Base-by-base conservation (phyloP, 2,113 vertebrate species). In the Typhlomys cinereus region DNA sequence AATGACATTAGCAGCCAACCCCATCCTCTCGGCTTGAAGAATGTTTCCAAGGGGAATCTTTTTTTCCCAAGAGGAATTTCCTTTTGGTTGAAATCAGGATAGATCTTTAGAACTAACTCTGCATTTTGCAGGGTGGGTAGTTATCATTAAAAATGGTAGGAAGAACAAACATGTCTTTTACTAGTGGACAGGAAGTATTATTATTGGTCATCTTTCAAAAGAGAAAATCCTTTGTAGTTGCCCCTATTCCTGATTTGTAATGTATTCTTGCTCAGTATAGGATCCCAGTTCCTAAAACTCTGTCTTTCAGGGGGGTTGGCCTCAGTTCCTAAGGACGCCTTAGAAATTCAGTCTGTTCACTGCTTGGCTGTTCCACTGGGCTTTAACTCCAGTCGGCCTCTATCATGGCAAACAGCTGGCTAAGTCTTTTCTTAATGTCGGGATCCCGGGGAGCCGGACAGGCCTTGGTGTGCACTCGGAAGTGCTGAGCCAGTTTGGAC, bases 301-400 rank as follows among this genome's bases (percentile, higher is more conserved):
- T 23, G 15, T n/a, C 54, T 86, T 14, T 12, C 7, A 2, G 36
- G 0, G 52, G 15, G 36, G 36, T 29, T 13, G 14, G 81, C 62
- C 21, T 0, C 3, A 4, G 10, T 3, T 4, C 23, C 64, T 4
- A 57, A 10, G 48, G 54, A 18, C 21, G 10, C 34, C 57, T 29
- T 13, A 62, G 12, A 6, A 50, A 12, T 4, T 1, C 9, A 13
- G 2, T 21, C 31, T 14, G n/a, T 70, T 7, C 14, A 2, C 0
- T 0, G 44, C 81, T 31, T 15, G 23, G 52, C 1, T 0, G 7
- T 2, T 10, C 13, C 2, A 0, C n/a, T 1, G 0, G n/a, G 18
- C n/a, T 75, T 96, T 93, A 96, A 27, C 95, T 97, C 96, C 96
- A 97, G 34, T 97, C 96, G 0, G 94, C 96, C 69, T 96, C 92